Evolutionary conservation across 2,797 vertebrate species (phyloP), one percentile per base, ranked within the genome.

Genomic region (Gobionotothen gibberifrons): DNA sequence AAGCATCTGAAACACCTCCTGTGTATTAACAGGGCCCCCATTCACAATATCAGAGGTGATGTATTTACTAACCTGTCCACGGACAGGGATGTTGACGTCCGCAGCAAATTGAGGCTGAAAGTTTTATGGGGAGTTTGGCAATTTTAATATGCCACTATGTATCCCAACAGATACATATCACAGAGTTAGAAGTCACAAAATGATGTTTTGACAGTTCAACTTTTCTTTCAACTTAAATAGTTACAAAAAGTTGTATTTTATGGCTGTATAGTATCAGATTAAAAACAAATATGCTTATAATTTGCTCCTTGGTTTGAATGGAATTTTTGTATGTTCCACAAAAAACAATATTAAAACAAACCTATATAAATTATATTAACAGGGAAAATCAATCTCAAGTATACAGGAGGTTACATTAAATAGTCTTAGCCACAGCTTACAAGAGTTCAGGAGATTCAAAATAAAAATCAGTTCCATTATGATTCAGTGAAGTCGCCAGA

Each of bases 1-100:
- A 70, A 79, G 87, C 48, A 44, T 76, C 68, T 83, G 85, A 81
- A 90, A 88, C 89, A 71, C 84, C 87, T 83, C 84, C 84, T 62
- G 74, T 81, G 87, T 61, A 60, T 74, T 68, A 85, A 93, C 88
- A 92, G 78, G 64, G 52, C 57, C 39, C 13, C 73, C 85, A 82
- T 90, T 90, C 85, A 85, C 69, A 65, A 55, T 39, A 36, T 81
- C 21, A 10, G 49, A 77, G 81, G 49, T 51, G 66, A 78, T 60
- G 64, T 78, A 39, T 90, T 87, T 74, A 51, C 81, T 53, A 60
- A 84, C 63, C 60, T 66, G 59, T 77, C 80, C 61, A 4, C 1
- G 8, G 60, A 67, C 19, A 11, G 26, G 22, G 60, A 82, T 67
- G 72, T 65, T 73, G 75, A 80, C 81, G 68, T 71, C 74, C 53